These are phyloP conservation scores for Mola mola DNA, from an alignment of 2,113 vertebrate genomes.

Conservation along the genomic window DNA sequence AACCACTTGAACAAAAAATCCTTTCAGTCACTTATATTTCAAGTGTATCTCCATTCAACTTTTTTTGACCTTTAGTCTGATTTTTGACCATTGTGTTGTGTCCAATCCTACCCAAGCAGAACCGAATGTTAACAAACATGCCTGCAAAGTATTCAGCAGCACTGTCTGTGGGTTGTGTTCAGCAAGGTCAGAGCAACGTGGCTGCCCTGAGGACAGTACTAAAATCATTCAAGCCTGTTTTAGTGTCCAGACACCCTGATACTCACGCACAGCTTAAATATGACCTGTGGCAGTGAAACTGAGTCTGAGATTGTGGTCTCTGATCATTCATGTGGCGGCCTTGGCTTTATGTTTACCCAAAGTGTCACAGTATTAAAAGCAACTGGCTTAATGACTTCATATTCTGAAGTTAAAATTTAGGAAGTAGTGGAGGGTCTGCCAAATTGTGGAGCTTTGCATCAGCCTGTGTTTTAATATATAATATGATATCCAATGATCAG, in stretches of 20 bases:
- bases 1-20: constrained; percentile 1
- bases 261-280: constrained; percentile 56
- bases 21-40: constrained; percentile 1
- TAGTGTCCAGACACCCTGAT: constrained; percentile 71
- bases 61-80: constrained; percentile 27
- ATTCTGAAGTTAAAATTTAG: constrained; percentile 1
- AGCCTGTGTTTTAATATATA: not conserved
- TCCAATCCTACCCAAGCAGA: constrained; percentile 47
- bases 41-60: not conserved
- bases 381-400: constrained; percentile 2
- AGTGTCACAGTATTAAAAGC: constrained; percentile 15
- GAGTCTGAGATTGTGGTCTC: constrained; percentile 29
- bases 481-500: not conserved
- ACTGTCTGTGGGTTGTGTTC: constrained; percentile 62
- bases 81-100: constrained; percentile 24
- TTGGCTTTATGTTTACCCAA: constrained; percentile 35
- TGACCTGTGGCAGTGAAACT: constrained; percentile 66
- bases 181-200: constrained; percentile 59
- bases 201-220: constrained; percentile 76
- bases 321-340: constrained; percentile 47
- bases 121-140: constrained; percentile 64
- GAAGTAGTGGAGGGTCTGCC: not conserved
- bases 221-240: constrained; percentile 76
- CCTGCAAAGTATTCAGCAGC: constrained; percentile 49
- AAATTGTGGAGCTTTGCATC: too few species aligned